Evolutionary conservation across 2,888 invertebrate genomes (phyloP), one percentile per base, ranked within the genome.

Genomic region (Polydrusus cervinus): DNA sequence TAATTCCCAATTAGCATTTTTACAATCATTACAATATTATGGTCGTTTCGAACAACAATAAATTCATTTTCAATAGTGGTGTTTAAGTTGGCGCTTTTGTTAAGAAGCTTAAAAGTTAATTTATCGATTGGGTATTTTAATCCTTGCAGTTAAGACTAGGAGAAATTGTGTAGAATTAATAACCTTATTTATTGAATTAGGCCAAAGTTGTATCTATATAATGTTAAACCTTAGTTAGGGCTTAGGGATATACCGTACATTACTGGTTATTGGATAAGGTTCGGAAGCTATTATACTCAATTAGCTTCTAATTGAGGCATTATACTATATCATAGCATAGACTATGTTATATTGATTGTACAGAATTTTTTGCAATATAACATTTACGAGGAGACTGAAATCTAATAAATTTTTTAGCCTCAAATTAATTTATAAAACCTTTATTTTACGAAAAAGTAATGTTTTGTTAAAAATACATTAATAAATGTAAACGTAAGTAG

Each of bases 71-170:
- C 51, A 57, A 55, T 47, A 65, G 14, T 66, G 57, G 57, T 38
- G 57, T 53, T 72, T 47, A 64, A 64, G 72, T 72, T 34, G 38
- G 65, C 49, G 25, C 65, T 43, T 66, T 66, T 64, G 57, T 57
- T 72, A 66, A 72, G 72, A 66, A 66, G 72, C 65, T 66, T 72
- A 66, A 57, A 57, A 30, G 57, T 57, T 30, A 72, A 72, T 72
- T 72, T 72, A 72, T 72, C 25, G 65, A 67, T 67, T 67, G 53
- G 67, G 11, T 53, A 53, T 53, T 67, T 67, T 67, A 67, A 67
- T 67, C 67, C 67, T 20, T 55, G n/a, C 53, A 65, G 51, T 60
- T 38, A 25, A 20, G 53, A 60, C 38, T 38, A 11, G 57, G 57
- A 30, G 57, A 60, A 60, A 60, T 60, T 60, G 38, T 60, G 38